Conservation (phyloP, 2,113 vertebrate species). For the Sardina pilchardus region DNA sequence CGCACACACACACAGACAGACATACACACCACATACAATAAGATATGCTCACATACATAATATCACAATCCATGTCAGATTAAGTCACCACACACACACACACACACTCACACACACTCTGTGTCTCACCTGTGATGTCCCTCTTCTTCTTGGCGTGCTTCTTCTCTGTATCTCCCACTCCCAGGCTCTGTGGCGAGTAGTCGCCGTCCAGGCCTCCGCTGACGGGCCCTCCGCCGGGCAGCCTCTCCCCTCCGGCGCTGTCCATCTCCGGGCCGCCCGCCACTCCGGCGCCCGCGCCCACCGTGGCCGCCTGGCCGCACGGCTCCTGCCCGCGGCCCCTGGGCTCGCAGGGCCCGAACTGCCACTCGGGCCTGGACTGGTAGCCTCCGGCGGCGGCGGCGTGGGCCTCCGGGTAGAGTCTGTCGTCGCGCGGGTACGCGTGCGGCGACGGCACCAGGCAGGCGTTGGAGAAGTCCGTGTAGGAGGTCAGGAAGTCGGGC, state of each 20-base stretch:
- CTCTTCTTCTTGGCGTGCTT: constrained; percentile 81
- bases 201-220: constrained; percentile 71
- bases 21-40: neutral
- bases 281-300: constrained; percentile 24
- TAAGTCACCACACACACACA: constrained; percentile 13
- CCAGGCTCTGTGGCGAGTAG: constrained; percentile 72
- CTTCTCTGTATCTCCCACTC: constrained; percentile 76
- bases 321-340: constrained; percentile 62
- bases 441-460: constrained; percentile 83
- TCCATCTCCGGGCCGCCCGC: constrained; percentile 61
- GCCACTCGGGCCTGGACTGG: constrained; percentile 80
- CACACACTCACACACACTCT: constrained; percentile 3
- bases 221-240: constrained; percentile 55
- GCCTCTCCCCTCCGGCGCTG: constrained; percentile 61
- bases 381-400: constrained; percentile 53
- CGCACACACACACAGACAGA: constrained; percentile 3
- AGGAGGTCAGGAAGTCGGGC: constrained; percentile 81
- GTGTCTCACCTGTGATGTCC: constrained; percentile 87
- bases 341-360: constrained; percentile 75
- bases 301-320: constrained; percentile 64
- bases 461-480: constrained; percentile 84
- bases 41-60: constrained; percentile 12
- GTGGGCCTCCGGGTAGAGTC: constrained; percentile 75
- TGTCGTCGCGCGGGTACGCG: constrained; percentile 78
- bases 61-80: neutral